phyloP scores from a whole-genome alignment of 2,797 vertebrate genomes.

The Lophotriccus pileatus region DNA sequence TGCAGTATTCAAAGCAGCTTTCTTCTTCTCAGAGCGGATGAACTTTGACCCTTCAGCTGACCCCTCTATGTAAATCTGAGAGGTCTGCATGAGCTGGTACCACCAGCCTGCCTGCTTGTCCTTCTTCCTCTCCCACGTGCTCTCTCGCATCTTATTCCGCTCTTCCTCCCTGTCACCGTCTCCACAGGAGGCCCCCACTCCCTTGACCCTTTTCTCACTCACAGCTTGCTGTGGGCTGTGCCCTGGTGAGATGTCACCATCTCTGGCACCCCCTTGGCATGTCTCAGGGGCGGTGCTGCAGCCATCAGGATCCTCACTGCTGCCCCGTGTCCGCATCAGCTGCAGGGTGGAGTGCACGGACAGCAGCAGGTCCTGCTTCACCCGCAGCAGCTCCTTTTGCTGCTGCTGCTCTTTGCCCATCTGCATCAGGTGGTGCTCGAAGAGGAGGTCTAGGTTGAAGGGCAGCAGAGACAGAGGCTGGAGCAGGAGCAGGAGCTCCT shows the following conservation, averaged over 20 bases:
- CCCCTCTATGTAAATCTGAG: constrained; percentile 95
- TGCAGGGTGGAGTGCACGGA: constrained; percentile 91
- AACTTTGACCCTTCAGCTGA: constrained; percentile 84
- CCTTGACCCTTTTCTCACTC: constrained; percentile 63
- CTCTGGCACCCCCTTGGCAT: background rate
- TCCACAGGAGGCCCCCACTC: constrained; percentile 75
- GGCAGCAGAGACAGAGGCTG: constrained; percentile 95
- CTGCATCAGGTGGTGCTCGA: constrained; percentile 89
- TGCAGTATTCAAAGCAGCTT: constrained; percentile 53
- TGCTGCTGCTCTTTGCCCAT: constrained; percentile 88
- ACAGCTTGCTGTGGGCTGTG: constrained; percentile 18
- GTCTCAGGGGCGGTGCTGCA: background rate
- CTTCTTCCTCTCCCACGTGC: constrained; percentile 70
- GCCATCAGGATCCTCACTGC: constrained; percentile 20
- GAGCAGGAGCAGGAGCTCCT: constrained; percentile 92
- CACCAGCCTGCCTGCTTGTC: constrained; percentile 93
- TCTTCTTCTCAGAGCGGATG: constrained; percentile 82
- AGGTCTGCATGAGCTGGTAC: constrained; percentile 99
- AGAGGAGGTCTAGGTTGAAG: constrained; percentile 93
- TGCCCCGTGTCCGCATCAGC: constrained; percentile 84
- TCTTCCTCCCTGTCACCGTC: constrained; percentile 66
- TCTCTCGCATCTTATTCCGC: background rate
- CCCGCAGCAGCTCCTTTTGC: constrained; percentile 89
- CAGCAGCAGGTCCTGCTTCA: constrained; percentile 82
- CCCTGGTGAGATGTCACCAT: background rate